Evolutionary conservation across 2,113 vertebrate genomes (phyloP).

Genomic region (Eleginops maclovinus): DNA sequence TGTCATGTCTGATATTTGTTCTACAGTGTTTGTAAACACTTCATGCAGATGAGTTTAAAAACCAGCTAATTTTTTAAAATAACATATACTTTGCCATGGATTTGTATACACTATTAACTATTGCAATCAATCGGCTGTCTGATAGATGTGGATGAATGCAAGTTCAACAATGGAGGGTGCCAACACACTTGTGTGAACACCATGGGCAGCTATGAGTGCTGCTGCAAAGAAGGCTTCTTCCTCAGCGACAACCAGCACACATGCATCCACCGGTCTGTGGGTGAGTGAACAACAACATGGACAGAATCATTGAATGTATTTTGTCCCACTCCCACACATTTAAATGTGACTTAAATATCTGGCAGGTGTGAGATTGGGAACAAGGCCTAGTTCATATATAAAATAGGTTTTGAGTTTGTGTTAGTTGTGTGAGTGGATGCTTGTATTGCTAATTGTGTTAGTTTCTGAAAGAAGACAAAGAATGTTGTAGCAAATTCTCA

Average conservation of each 20-base stretch:
- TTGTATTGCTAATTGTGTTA: slow-evolving; percentile 39
- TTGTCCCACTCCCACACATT: background rate
- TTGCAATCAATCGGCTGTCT: slow-evolving; percentile 45
- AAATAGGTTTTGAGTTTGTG: background rate
- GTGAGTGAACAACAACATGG: slow-evolving; percentile 78
- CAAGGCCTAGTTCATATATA: background rate
- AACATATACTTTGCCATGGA: slow-evolving; percentile 3
- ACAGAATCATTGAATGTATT: background rate
- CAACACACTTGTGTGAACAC: slow-evolving; percentile 95
- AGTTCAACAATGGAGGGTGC: slow-evolving; percentile 96
- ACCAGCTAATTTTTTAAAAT: slow-evolving; percentile 6
- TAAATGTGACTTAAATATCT: background rate
- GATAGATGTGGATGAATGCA: slow-evolving; percentile 93
- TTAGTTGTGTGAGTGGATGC: background rate
- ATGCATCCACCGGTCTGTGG: slow-evolving; percentile 96
- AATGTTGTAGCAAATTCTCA: slow-evolving; percentile 76
- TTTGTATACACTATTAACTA: slow-evolving; percentile 31
- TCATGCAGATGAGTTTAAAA: slow-evolving; percentile 15
- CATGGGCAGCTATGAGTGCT: slow-evolving; percentile 96
- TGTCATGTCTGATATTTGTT: slow-evolving; percentile 20
- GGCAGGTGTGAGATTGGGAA: background rate
- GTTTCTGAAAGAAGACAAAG: slow-evolving; percentile 46
- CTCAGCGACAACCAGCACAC: slow-evolving; percentile 99
- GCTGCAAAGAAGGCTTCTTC: slow-evolving; percentile 95
- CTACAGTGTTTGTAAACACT: slow-evolving; percentile 6